Evolutionary conservation across 1,140 invertebrate genomes (phyloP).

Genomic region (Tenebrio molitor): DNA sequence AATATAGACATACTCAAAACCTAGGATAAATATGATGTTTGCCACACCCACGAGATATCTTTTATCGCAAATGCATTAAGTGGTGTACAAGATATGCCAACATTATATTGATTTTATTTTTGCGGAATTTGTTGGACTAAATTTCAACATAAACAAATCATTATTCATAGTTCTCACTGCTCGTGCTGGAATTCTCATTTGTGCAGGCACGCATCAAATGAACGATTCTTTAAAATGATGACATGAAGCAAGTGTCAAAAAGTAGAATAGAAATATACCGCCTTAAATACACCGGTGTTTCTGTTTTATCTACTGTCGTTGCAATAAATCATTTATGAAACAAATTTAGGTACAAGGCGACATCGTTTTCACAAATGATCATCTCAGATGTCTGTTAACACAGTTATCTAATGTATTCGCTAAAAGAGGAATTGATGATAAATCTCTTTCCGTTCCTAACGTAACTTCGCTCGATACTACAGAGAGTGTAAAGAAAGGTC

Average conservation of each 20-base stretch:
- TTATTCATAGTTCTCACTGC: neutral
- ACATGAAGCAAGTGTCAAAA: neutral
- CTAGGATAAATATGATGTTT: conserved; percentile 27
- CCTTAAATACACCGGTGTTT: neutral
- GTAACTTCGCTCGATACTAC: too few relatives aligned
- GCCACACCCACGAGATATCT: conserved; percentile 25
- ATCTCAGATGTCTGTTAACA: neutral
- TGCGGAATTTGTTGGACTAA: neutral
- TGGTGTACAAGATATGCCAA: conserved; percentile 29
- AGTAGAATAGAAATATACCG: neutral
- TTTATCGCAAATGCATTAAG: conserved; percentile 22
- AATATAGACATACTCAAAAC: conserved; percentile 5
- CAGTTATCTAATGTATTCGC: neutral
- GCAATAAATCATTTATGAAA: neutral
- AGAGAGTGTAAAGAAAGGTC: too few relatives aligned
- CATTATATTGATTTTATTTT: conserved; percentile 22
- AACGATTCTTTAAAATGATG: neutral
- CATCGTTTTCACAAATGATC: neutral
- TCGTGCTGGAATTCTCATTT: neutral
- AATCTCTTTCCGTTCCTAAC: neutral
- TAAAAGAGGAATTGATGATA: neutral
- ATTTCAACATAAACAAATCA: neutral
- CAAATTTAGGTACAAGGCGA: neutral
- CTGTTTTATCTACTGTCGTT: neutral
- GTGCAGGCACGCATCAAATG: neutral